phyloP scores from a whole-genome alignment of 2,888 invertebrate genomes.

The Thereva nobilitata region DNA sequence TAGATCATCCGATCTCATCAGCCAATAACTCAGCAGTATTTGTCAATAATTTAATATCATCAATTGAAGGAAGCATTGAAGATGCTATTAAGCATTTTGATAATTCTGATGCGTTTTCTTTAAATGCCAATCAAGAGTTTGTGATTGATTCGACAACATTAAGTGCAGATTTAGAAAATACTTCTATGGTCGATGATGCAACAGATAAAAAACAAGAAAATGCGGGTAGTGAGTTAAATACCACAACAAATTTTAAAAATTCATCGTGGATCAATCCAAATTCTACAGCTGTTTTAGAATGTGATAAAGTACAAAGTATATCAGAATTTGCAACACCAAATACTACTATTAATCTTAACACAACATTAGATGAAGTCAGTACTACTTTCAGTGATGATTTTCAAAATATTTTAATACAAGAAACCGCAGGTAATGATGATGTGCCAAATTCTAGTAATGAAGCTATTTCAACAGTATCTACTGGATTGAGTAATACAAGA shows the following conservation, averaged over 20 bases:
- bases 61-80: constrained; percentile 36
- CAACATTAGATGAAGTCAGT: no score
- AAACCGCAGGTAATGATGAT: no score
- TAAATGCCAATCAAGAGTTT: not conserved
- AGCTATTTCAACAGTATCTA: no score
- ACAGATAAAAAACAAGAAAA: not conserved
- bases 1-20: constrained; percentile 21
- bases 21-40: constrained; percentile 34
- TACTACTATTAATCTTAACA: no score
- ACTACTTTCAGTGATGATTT: no score
- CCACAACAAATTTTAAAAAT: no score
- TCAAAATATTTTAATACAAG: no score
- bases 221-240: no score
- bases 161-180: not conserved
- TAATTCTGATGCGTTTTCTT: not conserved
- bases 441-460: no score
- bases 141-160: not conserved
- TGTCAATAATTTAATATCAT: constrained; percentile 30
- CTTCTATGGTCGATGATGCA: not conserved
- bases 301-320: not conserved
- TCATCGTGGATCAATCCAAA: no score
- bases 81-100: constrained; percentile 30
- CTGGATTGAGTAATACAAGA: no score
- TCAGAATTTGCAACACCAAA: not conserved
- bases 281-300: not conserved